phyloP scores from a whole-genome alignment of 2,113 vertebrate genomes.

The Poicephalus meyeri region DNA sequence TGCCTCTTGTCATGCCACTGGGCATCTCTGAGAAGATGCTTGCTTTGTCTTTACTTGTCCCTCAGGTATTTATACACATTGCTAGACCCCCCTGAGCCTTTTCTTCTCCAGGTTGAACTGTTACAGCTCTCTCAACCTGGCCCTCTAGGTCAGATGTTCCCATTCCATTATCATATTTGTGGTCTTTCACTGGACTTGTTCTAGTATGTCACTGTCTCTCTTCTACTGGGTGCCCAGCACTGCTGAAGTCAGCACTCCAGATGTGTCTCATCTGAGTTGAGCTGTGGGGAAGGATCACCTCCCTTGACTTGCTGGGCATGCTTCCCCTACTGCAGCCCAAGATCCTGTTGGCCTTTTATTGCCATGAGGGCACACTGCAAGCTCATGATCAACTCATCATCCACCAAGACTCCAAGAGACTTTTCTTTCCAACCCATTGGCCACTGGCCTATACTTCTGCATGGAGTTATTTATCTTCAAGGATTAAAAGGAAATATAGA shows the following conservation, averaged over 20 bases:
- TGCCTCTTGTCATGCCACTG: background rate
- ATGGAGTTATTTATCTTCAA: background rate
- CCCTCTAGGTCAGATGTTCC: background rate
- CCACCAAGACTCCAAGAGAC: accelerated
- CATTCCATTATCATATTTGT: background rate
- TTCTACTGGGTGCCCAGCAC: accelerated
- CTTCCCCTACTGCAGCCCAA: background rate
- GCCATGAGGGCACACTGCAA: background rate
- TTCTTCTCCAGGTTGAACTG: background rate
- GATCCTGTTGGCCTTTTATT: background rate
- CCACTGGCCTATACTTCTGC: accelerated
- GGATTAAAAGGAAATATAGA: background rate
- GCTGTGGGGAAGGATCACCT: background rate
- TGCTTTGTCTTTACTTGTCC: background rate
- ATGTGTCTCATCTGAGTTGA: background rate
- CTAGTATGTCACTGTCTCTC: background rate
- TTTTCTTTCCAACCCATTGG: background rate
- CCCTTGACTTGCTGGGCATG: background rate
- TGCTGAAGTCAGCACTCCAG: background rate
- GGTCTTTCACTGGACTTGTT: background rate
- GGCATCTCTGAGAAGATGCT: background rate
- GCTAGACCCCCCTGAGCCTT: background rate
- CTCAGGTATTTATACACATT: background rate
- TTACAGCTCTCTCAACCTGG: background rate
- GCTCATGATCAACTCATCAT: background rate